Evolutionary conservation across 2,888 invertebrate genomes (phyloP).

Genomic region (Drosophila villosipedis): DNA sequence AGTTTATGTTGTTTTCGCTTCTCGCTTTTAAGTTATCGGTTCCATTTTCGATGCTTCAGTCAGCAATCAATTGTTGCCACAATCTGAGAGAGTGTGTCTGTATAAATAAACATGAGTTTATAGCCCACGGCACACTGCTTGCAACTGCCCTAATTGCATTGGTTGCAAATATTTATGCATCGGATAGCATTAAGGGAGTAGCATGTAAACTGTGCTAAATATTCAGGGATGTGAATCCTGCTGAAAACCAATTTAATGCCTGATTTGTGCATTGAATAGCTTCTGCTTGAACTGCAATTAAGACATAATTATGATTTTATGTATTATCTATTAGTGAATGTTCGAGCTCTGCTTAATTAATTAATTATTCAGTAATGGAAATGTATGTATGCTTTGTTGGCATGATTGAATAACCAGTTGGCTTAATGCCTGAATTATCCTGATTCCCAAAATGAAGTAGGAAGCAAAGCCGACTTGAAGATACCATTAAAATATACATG

Average conservation of each 20-base stretch:
- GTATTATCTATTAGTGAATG: conserved; percentile 11
- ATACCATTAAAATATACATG: neutral
- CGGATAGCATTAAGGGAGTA: neutral
- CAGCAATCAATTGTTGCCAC: conserved; percentile 27
- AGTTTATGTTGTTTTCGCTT: conserved; percentile 42
- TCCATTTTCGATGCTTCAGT: conserved; percentile 10
- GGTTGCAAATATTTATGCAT: conserved; percentile 56
- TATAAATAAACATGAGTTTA: conserved; percentile 64
- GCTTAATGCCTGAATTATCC: conserved; percentile 37
- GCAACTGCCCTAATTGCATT: conserved; percentile 34
- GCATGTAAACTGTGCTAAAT: neutral
- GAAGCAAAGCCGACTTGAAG: neutral
- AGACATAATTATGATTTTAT: conserved; percentile 23
- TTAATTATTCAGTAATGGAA: conserved; percentile 53
- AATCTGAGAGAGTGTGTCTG: neutral
- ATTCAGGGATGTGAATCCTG: neutral
- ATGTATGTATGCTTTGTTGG: conserved; percentile 8
- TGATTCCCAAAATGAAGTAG: conserved; percentile 34
- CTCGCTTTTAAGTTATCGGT: conserved; percentile 1
- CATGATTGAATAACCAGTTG: conserved; percentile 55
- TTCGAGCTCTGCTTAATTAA: conserved; percentile 35
- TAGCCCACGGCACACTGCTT: conserved; percentile 24
- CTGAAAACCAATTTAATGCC: neutral
- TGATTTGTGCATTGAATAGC: neutral
- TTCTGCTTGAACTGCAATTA: conserved; percentile 7